Conservation (phyloP, 2,113 vertebrate species). For the Lathamus discolor region DNA sequence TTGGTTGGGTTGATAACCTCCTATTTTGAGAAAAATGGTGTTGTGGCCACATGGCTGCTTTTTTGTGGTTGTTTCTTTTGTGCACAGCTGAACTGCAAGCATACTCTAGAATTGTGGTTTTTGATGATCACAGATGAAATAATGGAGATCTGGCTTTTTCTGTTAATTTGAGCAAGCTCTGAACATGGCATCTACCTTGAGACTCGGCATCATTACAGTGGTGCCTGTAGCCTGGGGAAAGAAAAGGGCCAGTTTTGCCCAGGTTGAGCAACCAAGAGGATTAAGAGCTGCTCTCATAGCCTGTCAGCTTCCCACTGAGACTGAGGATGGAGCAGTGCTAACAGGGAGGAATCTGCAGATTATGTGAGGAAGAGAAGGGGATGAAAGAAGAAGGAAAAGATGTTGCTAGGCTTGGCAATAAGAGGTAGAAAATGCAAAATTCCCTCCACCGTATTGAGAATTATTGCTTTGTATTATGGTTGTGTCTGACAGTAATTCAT, state of each 20-base stretch:
- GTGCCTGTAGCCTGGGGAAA: neutral
- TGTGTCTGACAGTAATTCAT: conserved; percentile 34
- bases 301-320: neutral
- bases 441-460: neutral
- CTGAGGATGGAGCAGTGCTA: neutral
- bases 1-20: neutral
- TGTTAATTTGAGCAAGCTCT: neutral
- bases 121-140: neutral
- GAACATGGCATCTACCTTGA: neutral
- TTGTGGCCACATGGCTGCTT: neutral
- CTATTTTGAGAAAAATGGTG: neutral
- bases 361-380: neutral
- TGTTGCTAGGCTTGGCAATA: neutral
- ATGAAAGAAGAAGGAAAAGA: neutral
- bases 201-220: neutral
- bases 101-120: neutral
- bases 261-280: neutral
- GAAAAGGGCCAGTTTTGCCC: neutral
- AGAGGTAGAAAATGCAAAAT: neutral
- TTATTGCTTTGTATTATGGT: conserved; percentile 14
- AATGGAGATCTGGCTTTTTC: neutral
- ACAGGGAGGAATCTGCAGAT: neutral
- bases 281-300: neutral
- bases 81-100: fast-evolving
- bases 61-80: neutral